phyloP scores from a whole-genome alignment of 2,888 invertebrate species.

The Andrena hattorfiana region DNA sequence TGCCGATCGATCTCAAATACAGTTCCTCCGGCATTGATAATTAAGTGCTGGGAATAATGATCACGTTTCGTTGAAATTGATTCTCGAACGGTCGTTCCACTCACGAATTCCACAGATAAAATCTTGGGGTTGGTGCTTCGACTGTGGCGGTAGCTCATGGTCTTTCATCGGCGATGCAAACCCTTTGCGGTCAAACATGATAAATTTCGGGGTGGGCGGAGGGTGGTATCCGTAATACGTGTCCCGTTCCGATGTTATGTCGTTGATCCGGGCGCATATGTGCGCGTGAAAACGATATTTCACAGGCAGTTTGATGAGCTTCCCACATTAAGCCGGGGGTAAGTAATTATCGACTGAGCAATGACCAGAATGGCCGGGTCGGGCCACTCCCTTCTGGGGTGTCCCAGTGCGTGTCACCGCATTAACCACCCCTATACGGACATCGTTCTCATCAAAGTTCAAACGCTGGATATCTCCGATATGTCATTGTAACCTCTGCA shows the following conservation, averaged over 20 bases:
- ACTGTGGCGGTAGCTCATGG: background rate
- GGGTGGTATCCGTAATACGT: slow-evolving; percentile 64
- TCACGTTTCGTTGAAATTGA: slow-evolving; percentile 8
- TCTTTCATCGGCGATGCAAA: slow-evolving; percentile 21
- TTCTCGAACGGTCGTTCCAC: background rate
- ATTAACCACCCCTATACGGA: slow-evolving; percentile 78
- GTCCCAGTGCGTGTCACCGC: slow-evolving; percentile 82
- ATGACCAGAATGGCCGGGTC: slow-evolving; percentile 72
- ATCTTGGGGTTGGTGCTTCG: slow-evolving; percentile 12
- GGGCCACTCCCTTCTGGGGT: slow-evolving; percentile 80
- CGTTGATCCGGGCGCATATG: slow-evolving; percentile 57
- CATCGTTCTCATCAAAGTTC: slow-evolving; percentile 79
- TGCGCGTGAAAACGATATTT: slow-evolving; percentile 76
- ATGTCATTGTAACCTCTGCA: slow-evolving; percentile 75
- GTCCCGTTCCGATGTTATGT: slow-evolving; percentile 55
- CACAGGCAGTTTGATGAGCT: slow-evolving; percentile 77
- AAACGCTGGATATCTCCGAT: slow-evolving; percentile 78
- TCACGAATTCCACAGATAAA: slow-evolving; percentile 21
- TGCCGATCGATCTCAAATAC: background rate
- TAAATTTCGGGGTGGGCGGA: slow-evolving; percentile 56
- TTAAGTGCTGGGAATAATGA: background rate
- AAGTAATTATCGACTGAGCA: slow-evolving; percentile 82
- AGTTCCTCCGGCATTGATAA: background rate
- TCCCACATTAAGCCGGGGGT: slow-evolving; percentile 77
- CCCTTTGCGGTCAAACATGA: slow-evolving; percentile 55